A percentile compares a stretch with the other conserved stretches of the same genome.
Conservation (phyloP, 2,888 invertebrate species). For the Apamea crenata region DNA sequence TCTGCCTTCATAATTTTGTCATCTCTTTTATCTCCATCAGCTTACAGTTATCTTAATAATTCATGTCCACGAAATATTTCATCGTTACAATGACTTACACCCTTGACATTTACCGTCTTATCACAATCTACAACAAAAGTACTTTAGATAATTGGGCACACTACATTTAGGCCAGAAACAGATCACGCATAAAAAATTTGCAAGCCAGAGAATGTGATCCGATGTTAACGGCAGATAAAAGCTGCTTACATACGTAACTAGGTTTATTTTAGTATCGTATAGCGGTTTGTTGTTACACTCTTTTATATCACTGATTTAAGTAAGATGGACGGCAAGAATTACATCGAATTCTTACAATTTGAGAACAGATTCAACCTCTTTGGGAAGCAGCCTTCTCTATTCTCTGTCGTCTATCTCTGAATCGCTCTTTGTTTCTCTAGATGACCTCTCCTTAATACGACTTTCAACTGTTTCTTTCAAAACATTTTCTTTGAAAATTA, state of each 20-base stretch:
- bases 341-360: neutral
- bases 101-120: conserved; percentile 41
- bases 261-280: conserved; percentile 49
- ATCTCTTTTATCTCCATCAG: neutral
- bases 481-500: neutral
- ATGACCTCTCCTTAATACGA: no score
- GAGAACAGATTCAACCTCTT: neutral
- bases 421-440: neutral
- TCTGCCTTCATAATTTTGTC: neutral
- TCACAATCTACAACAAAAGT: conserved; percentile 1
- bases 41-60: neutral
- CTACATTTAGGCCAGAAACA: conserved; percentile 49
- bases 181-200: conserved; percentile 69
- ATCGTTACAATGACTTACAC: neutral
- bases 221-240: conserved; percentile 78
- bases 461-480: neutral
- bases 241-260: conserved; percentile 59
- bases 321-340: neutral
- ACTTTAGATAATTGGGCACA: conserved; percentile 47
- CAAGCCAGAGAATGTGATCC: conserved; percentile 75
- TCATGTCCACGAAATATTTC: neutral
- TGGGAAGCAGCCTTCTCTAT: neutral
- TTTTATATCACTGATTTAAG: conserved; percentile 16
- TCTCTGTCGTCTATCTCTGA: neutral
- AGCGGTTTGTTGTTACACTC: conserved; percentile 42